A percentile compares a stretch with the other conserved stretches of the same genome.
Conservation (phyloP, 2,888 invertebrate species). For the Tuberolachnus salignus region DNA sequence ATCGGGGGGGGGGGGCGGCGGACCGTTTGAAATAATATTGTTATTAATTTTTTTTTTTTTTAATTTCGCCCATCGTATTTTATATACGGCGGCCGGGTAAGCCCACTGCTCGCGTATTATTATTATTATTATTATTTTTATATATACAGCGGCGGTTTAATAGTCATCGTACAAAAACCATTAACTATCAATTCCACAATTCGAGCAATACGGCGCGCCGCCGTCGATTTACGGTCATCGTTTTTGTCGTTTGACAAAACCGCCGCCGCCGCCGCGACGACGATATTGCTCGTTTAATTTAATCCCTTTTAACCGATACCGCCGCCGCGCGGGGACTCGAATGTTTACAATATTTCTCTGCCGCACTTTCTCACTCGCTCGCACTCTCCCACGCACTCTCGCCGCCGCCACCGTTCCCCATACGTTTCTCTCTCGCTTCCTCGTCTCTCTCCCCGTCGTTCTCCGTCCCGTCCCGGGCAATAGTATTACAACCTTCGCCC, state of each 20-base stretch:
- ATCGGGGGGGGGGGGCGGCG: neutral
- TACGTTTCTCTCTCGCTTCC: neutral
- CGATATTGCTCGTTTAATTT: conserved; percentile 54
- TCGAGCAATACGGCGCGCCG: conserved; percentile 53
- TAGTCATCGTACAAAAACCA: conserved; percentile 54
- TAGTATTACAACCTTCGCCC: conserved; percentile 20
- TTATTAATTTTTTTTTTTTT: conserved; percentile 32
- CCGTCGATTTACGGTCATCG: conserved; percentile 56
- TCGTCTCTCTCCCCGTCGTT: neutral
- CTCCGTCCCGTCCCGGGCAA: too few species aligned
- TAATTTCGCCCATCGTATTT: conserved; percentile 16
- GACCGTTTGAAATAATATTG: conserved; percentile 24
- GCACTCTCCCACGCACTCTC: neutral
- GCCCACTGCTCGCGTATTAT: neutral
- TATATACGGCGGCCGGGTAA: neutral
- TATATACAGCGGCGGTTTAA: neutral
- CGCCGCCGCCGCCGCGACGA: conserved; percentile 16
- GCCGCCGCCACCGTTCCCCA: too few species aligned
- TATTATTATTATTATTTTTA: neutral
- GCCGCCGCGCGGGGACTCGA: neutral
- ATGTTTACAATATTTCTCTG: conserved; percentile 38
- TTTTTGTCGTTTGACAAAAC: conserved; percentile 48
- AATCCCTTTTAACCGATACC: conserved; percentile 42
- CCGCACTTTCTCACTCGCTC: neutral
- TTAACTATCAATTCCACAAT: conserved; percentile 55